Evolutionary conservation across 2,888 invertebrate species (phyloP), one percentile per base, ranked within the genome.

Genomic region (Ectropis crepuscularia): DNA sequence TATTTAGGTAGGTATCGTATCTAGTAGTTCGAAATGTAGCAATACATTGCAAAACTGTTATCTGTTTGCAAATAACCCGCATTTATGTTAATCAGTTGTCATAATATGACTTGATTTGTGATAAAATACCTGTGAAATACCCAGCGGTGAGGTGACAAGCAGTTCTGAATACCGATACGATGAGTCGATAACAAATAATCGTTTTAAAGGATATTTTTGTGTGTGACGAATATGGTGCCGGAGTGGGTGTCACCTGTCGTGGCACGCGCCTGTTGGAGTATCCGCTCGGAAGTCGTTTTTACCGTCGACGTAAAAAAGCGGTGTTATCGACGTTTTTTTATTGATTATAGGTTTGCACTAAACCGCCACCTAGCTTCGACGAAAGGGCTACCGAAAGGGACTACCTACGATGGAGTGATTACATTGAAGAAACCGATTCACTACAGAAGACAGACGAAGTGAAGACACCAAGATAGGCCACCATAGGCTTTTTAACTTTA

Each of bases 41-140:
- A 59, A 63, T 53, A 57, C 38, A 41, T 57, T 57, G 47, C 45
- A 53, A 39, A 57, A 57, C 47, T 47, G 59, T 60, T 65, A 65
- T 65, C 64, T 60, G 37, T 37, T 57, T 57, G 55, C 64, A 60
- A 57, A 65, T 57, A 57, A 39, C 64, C 64, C 64, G 60, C 53
- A 65, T 65, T 51, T 60, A 65, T 65, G 64, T 28, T 57, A 60
- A 65, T 65, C 51, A 53, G 57, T 47, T 65, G 60, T 65, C 60
- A 64, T 60, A 53, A 51, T 48, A 43, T 45, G 48, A 53, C 60
- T 53, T 49, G 64, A 65, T 65, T 57, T 51, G 48, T 49, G 51
- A 45, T 48, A 57, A 63, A 59, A 51, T 55, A 39, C 16, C 45
- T 45, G 37, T 39, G n/a, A 47, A 55, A 48, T 38, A 59, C 57